A percentile compares a stretch with the other conserved stretches of the same genome.
phyloP scores from a whole-genome alignment of 2,888 invertebrate genomes.

The Coelogynopora nodosa region DNA sequence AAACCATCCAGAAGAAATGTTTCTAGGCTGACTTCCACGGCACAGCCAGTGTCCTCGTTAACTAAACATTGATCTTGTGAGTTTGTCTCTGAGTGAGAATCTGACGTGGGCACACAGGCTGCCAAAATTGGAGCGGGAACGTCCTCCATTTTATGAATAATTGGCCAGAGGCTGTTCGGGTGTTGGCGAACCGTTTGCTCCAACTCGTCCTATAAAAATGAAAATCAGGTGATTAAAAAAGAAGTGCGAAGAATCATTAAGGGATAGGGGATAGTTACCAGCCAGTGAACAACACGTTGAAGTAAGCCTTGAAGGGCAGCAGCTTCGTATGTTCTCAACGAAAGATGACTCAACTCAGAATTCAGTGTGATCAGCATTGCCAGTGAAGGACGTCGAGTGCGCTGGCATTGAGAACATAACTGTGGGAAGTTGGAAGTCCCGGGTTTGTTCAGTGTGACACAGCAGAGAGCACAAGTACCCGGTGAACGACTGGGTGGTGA shows the following conservation, averaged over 20 bases:
- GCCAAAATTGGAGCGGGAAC: neutral
- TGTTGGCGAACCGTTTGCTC: neutral
- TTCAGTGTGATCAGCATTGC: neutral
- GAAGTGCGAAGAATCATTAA: no score
- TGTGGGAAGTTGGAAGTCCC: neutral
- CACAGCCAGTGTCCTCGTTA: neutral
- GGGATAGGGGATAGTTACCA: slow-evolving; percentile 28
- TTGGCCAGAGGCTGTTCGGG: neutral
- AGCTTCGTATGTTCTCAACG: neutral
- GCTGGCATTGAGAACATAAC: neutral
- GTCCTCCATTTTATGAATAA: neutral
- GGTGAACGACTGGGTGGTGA: neutral
- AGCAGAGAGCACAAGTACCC: neutral
- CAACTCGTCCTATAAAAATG: neutral
- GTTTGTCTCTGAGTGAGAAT: no score
- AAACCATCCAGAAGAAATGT: neutral
- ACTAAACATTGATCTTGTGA: no score
- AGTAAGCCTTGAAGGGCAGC: slow-evolving; percentile 23
- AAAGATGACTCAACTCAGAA: neutral
- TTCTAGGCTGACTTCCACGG: neutral
- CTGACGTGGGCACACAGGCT: no score
- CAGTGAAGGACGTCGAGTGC: neutral
- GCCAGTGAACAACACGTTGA: slow-evolving; percentile 33
- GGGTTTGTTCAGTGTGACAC: neutral
- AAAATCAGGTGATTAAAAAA: no score